Evolutionary conservation across 2,113 vertebrate species (phyloP).

Genomic region (Smithornis capensis): DNA sequence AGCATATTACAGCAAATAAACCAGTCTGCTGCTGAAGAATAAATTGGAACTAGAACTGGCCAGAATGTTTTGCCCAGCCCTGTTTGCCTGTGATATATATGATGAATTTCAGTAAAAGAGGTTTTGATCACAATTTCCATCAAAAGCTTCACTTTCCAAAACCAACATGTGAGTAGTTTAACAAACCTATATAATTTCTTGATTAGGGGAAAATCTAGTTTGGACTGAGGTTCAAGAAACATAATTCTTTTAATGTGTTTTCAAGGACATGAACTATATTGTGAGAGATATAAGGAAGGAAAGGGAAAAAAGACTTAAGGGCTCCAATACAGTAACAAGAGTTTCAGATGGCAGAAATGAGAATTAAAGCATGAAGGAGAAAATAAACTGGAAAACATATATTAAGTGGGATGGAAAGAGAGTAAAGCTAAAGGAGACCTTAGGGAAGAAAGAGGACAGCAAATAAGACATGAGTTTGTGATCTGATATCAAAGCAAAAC

Average conservation of each 20-base stretch:
- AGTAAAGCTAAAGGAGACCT: conserved; percentile 20
- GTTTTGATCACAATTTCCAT: not conserved
- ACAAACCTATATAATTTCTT: not conserved
- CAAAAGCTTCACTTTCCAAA: not conserved
- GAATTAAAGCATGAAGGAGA: conserved; percentile 19
- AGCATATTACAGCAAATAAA: conserved; percentile 52
- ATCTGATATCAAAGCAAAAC: not conserved
- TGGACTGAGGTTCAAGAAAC: not conserved
- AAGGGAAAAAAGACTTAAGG: not conserved
- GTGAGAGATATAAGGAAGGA: not conserved
- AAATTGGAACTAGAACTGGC: conserved; percentile 15
- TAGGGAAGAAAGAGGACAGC: conserved; percentile 2
- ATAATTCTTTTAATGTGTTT: not conserved
- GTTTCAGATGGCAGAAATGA: conserved; percentile 1
- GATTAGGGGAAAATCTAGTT: not conserved
- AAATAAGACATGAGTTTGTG: conserved; percentile 44
- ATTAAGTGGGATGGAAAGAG: conserved; percentile 12
- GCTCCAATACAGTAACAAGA: not conserved
- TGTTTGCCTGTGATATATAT: not conserved
- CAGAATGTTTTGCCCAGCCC: not conserved
- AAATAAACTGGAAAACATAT: conserved; percentile 12
- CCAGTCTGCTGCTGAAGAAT: conserved; percentile 29
- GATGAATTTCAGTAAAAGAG: not conserved
- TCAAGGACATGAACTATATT: not conserved
- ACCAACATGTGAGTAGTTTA: not conserved